Percentiles rank a stretch among this genome's conserved stretches.
These are phyloP conservation scores for Drosophila dunni DNA, from an alignment of 1,140 invertebrate species.

Conservation along the genomic window DNA sequence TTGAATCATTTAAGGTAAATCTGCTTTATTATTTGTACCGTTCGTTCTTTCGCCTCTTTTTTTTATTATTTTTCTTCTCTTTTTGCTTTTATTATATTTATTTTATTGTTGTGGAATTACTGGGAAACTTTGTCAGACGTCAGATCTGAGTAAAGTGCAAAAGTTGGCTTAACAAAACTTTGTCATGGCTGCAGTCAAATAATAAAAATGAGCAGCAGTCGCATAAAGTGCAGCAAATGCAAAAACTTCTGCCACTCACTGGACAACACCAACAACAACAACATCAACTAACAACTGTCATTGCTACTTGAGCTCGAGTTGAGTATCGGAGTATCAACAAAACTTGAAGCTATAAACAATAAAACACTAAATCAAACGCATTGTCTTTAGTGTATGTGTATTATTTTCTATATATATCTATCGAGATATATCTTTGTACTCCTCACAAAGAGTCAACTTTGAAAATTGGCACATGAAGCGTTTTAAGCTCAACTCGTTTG, in stretches of 20 bases:
- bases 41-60: neutral
- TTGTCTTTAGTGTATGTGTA: constrained; percentile 15
- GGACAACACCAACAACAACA: constrained; percentile 22
- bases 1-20: constrained; percentile 60
- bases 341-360: constrained; percentile 50
- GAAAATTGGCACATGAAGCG: constrained; percentile 77
- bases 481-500: constrained; percentile 72
- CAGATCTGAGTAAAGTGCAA: constrained; percentile 48
- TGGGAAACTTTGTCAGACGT: constrained; percentile 41
- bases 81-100: constrained; percentile 29
- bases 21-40: constrained; percentile 49
- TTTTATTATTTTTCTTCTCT: neutral
- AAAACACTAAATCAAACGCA: constrained; percentile 54
- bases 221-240: constrained; percentile 60
- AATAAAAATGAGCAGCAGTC: constrained; percentile 51
- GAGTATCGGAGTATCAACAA: constrained; percentile 29
- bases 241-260: constrained; percentile 47
- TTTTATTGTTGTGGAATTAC: constrained; percentile 52
- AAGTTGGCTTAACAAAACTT: constrained; percentile 47
- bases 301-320: constrained; percentile 39
- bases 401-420: neutral
- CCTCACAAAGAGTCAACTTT: constrained; percentile 52
- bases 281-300: constrained; percentile 17
- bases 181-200: constrained; percentile 44
- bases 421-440: neutral